These are phyloP conservation scores for Brachionus koreanus DNA, from an alignment of 1,140 invertebrate genomes.

Conservation along the genomic window DNA sequence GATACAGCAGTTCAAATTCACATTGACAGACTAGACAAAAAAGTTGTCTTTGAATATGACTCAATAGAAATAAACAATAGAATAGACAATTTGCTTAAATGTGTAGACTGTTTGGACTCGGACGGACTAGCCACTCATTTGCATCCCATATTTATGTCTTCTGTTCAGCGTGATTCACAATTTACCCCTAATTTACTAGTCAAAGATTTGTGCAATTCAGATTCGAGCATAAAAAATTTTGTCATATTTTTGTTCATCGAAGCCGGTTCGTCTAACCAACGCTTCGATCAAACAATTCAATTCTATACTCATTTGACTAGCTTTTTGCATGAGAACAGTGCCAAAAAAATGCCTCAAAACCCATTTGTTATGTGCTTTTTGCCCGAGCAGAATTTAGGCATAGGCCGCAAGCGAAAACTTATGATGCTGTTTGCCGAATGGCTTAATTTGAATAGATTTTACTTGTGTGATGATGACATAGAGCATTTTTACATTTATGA, in stretches of 20 bases:
- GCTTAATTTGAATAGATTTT: not conserved
- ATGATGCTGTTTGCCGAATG: not conserved
- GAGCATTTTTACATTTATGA: not conserved
- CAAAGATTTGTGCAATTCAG: not conserved
- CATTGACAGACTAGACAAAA: not conserved
- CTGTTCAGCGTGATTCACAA: not conserved
- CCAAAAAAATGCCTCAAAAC: not conserved
- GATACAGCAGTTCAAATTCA: not conserved
- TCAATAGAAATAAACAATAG: not conserved
- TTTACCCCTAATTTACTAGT: not conserved
- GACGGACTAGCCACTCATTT: not conserved
- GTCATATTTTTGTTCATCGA: not conserved
- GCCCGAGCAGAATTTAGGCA: not conserved
- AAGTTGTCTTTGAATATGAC: not conserved
- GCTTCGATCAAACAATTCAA: not conserved
- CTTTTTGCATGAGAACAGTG: not conserved
- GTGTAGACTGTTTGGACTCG: not conserved
- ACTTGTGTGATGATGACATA: constrained; percentile 8
- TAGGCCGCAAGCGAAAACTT: not conserved
- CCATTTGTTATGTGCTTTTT: not conserved
- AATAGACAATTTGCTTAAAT: not conserved
- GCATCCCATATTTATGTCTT: not conserved
- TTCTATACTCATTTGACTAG: not conserved
- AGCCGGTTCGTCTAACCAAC: not conserved
- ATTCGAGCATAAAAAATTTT: not conserved